Percentiles rank a stretch among this genome's conserved stretches.
Conservation (phyloP, 2,888 invertebrate species). For the Pelosia muscerda region DNA sequence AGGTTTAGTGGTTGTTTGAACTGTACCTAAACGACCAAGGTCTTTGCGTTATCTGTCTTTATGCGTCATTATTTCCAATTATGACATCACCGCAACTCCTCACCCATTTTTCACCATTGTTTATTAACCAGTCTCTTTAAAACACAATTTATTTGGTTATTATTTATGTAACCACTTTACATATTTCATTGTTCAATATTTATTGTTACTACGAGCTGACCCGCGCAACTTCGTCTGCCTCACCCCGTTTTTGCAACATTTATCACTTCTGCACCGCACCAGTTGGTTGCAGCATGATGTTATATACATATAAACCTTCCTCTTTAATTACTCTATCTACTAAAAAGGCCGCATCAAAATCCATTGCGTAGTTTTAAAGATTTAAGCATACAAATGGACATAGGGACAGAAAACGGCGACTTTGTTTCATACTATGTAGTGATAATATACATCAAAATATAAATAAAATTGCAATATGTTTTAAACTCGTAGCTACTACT, state of each 20-base stretch:
- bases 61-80: slow-evolving; percentile 60
- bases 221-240: too few species aligned
- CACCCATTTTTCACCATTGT: slow-evolving; percentile 11
- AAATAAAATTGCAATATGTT: slow-evolving; percentile 24
- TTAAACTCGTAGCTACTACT: slow-evolving; percentile 9
- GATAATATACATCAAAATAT: slow-evolving; percentile 8
- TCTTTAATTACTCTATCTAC: too few species aligned
- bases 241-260: too few species aligned
- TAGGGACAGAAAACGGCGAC: too few species aligned
- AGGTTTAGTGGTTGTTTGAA: slow-evolving; percentile 52
- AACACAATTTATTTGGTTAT: slow-evolving; percentile 25
- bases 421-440: too few species aligned
- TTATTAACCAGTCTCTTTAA: neutral
- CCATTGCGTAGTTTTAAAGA: too few species aligned
- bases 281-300: too few species aligned
- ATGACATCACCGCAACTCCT: slow-evolving; percentile 52
- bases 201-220: slow-evolving; percentile 12
- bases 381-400: too few species aligned
- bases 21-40: slow-evolving; percentile 59
- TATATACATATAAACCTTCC: too few species aligned
- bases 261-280: too few species aligned
- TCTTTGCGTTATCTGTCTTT: slow-evolving; percentile 54
- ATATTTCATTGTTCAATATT: slow-evolving; percentile 12
- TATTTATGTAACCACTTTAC: neutral
- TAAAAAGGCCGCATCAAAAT: too few species aligned